A percentile compares a stretch with the other conserved stretches of the same genome.
Conservation (phyloP, 2,113 vertebrate species). For the Crotophaga sulcirostris region DNA sequence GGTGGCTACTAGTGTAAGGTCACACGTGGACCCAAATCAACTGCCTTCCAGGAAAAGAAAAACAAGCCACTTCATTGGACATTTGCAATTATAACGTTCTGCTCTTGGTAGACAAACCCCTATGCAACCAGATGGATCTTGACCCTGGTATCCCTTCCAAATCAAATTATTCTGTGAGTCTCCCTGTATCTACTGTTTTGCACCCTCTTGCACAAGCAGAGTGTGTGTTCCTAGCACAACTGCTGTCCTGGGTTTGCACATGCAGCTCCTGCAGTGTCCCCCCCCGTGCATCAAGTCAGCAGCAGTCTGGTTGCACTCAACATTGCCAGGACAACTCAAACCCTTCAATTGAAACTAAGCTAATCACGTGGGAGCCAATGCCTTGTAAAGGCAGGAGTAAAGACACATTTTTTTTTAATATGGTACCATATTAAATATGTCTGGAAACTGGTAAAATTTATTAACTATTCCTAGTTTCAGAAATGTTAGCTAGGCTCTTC, state of each 20-base stretch:
- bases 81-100: accelerated
- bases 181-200: neutral
- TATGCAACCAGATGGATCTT: accelerated
- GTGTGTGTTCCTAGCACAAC: neutral
- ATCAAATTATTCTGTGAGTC: neutral
- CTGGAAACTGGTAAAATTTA: neutral
- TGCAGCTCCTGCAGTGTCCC: accelerated
- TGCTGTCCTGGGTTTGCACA: neutral
- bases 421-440: neutral
- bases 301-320: neutral
- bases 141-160: neutral
- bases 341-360: neutral
- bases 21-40: too few relatives aligned
- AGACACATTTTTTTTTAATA: accelerated
- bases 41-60: neutral
- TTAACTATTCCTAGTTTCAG: neutral
- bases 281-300: accelerated
- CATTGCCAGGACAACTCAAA: neutral
- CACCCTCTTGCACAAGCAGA: neutral
- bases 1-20: accelerated
- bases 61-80: neutral
- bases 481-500: neutral
- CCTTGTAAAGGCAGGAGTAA: neutral
- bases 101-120: neutral
- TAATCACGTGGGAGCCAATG: too few relatives aligned